A percentile compares a stretch with the other conserved stretches of the same genome.
Evolutionary conservation across 2,888 invertebrate species (phyloP).

Genomic region (Cryptops parisi): DNA sequence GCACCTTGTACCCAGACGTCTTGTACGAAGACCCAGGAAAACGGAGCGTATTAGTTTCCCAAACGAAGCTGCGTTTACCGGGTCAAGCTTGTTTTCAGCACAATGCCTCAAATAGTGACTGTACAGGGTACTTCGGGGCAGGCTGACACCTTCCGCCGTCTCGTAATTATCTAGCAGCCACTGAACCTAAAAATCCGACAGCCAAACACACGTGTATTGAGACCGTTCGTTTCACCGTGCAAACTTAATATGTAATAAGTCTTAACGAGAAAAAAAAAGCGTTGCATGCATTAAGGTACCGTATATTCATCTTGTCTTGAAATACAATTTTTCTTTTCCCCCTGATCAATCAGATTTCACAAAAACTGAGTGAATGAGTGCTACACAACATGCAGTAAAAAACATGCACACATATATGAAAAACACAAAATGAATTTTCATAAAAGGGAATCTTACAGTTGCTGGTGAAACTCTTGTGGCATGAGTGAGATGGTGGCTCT

Average conservation of each 20-base stretch:
- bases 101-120: constrained; percentile 96
- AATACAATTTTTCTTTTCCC: background rate
- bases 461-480: constrained; percentile 75
- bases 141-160: constrained; percentile 83
- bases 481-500: constrained; percentile 45
- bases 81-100: constrained; percentile 69
- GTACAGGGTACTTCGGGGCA: constrained; percentile 90
- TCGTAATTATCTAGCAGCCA: constrained; percentile 98
- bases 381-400: no score
- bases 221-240: background rate
- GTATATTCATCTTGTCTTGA: no score
- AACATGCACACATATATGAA: no score
- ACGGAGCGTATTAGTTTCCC: constrained; percentile 97
- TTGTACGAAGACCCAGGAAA: constrained; percentile 85
- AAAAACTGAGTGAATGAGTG: no score
- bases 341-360: no score
- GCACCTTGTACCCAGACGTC: constrained; percentile 82
- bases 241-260: no score
- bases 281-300: no score
- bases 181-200: constrained; percentile 45
- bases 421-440: no score
- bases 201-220: background rate
- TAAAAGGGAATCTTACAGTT: constrained; percentile 52
- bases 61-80: constrained; percentile 98
- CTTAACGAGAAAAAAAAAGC: no score